Conservation (phyloP, 2,797 vertebrate species). For the Arrhamphus sclerolepis region DNA sequence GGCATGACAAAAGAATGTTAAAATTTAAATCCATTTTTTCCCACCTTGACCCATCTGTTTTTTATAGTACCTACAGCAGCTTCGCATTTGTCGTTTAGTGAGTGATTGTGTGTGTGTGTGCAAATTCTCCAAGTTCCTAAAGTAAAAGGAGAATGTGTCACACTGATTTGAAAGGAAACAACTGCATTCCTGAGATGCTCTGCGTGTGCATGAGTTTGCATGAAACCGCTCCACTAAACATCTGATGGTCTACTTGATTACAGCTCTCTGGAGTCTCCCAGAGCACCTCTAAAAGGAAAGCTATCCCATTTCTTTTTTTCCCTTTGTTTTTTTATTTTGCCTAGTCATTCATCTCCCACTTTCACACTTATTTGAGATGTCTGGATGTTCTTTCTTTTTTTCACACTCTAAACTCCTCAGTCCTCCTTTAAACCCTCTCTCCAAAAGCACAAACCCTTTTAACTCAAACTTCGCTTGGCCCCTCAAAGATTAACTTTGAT, state of each 20-base stretch:
- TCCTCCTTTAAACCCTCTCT: neutral
- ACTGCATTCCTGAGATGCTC: slow-evolving; percentile 50
- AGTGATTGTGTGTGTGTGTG: neutral
- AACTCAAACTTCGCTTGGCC: slow-evolving; percentile 31
- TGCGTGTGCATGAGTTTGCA: slow-evolving; percentile 16
- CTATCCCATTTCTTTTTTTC: neutral
- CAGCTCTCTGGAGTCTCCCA: slow-evolving; percentile 36
- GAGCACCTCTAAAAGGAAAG: slow-evolving; percentile 41
- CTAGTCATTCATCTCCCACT: slow-evolving; percentile 7
- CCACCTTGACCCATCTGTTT: neutral
- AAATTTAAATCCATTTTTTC: neutral
- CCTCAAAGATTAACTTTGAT: slow-evolving; percentile 48
- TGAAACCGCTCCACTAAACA: slow-evolving; percentile 43
- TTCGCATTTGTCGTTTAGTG: slow-evolving; percentile 23
- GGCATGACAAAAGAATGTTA: neutral
- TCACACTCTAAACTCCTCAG: neutral
- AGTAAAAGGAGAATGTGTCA: slow-evolving; percentile 20
- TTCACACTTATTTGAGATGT: slow-evolving; percentile 12
- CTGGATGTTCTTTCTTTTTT: slow-evolving; percentile 32
- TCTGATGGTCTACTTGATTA: slow-evolving; percentile 50
- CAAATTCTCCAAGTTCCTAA: slow-evolving; percentile 11
- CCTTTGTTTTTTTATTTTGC: slow-evolving; percentile 11
- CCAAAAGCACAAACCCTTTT: slow-evolving; percentile 62
- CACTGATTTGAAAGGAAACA: slow-evolving; percentile 40
- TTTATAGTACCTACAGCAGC: slow-evolving; percentile 9